Evolutionary conservation across 1,140 invertebrate species (phyloP).

Genomic region (Trichonephila inaurata): DNA sequence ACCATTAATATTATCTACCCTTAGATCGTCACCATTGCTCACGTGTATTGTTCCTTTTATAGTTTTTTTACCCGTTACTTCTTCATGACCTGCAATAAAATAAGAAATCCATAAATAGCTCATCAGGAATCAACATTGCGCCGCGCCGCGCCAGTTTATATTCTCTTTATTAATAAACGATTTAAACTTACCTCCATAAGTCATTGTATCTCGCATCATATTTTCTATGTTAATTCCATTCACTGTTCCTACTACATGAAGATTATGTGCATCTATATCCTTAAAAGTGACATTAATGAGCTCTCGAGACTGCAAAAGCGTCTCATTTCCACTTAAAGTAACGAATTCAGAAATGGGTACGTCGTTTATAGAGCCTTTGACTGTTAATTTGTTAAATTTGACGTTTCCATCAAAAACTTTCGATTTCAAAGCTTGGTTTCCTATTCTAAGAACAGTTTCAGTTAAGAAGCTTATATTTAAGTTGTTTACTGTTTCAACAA

Average conservation of each 20-base stretch:
- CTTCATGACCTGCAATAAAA: conserved; percentile 47
- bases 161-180: neutral
- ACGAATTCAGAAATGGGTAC: conserved; percentile 73
- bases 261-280: conserved; percentile 17
- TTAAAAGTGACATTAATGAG: conserved; percentile 52
- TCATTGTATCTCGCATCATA: conserved; percentile 64
- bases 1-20: conserved; percentile 66
- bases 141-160: neutral
- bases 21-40: conserved; percentile 8
- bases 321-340: conserved; percentile 18
- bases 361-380: conserved; percentile 60
- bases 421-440: conserved; percentile 59
- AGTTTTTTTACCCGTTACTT: conserved; percentile 57
- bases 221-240: conserved; percentile 66
- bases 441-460: conserved; percentile 59
- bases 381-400: conserved; percentile 40
- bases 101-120: neutral
- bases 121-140: too few species aligned
- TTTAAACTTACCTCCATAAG: conserved; percentile 50
- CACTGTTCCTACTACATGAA: conserved; percentile 43
- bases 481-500: conserved; percentile 54
- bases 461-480: conserved; percentile 64
- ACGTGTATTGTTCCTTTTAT: conserved; percentile 51
- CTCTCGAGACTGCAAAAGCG: neutral
- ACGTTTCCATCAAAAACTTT: conserved; percentile 55